Evolutionary conservation across 1,140 invertebrate species (phyloP).

Genomic region (Dendrolimus punctatus): DNA sequence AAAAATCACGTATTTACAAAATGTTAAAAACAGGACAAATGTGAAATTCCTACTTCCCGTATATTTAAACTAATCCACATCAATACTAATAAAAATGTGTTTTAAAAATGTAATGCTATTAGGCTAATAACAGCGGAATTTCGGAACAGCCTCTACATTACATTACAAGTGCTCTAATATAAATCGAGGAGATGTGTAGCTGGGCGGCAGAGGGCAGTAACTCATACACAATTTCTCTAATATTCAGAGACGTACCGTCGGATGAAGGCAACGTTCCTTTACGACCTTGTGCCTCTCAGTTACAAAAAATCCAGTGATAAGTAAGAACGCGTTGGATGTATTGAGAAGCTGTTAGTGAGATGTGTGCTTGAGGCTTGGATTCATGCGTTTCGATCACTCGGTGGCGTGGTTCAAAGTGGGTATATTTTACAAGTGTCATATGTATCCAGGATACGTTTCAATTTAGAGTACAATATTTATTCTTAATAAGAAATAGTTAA

Average conservation of each 20-base stretch:
- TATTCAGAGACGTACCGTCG: neutral
- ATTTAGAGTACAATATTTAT: conserved; percentile 14
- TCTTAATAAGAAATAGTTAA: too few relatives aligned
- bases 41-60: conserved; percentile 25
- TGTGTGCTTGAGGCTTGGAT: conserved; percentile 67
- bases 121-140: conserved; percentile 52
- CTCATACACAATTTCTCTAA: conserved; percentile 16
- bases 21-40: conserved; percentile 10
- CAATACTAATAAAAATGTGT: conserved; percentile 34
- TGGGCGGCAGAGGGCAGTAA: conserved; percentile 58
- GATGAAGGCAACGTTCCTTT: conserved; percentile 15
- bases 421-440: conserved; percentile 61
- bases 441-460: conserved; percentile 44
- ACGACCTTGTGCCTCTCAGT: conserved; percentile 63
- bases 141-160: conserved; percentile 61
- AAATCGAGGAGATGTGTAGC: conserved; percentile 45
- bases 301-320: conserved; percentile 56
- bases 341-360: conserved; percentile 68
- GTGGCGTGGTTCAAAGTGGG: conserved; percentile 65
- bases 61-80: conserved; percentile 44
- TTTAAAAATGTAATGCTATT: conserved; percentile 37
- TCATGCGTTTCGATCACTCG: conserved; percentile 70
- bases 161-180: conserved; percentile 50
- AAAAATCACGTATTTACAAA: conserved; percentile 6
- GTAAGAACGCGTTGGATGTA: conserved; percentile 55